Conservation (phyloP, 2,113 vertebrate species). For the Thryonomys swinderianus region DNA sequence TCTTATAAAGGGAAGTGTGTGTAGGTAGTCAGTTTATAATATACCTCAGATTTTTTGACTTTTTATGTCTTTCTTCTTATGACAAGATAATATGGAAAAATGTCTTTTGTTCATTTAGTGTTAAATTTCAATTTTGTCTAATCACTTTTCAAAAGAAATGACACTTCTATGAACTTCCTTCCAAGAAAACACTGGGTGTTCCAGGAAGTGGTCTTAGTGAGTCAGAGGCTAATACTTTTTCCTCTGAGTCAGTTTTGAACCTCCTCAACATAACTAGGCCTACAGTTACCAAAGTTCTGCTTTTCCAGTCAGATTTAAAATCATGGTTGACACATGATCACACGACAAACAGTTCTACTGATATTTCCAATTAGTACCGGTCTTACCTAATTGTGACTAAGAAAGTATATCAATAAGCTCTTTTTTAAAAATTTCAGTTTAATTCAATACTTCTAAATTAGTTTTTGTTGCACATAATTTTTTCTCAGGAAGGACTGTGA, state of each 20-base stretch:
- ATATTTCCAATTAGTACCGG: background rate
- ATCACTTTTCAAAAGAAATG: constrained; percentile 65
- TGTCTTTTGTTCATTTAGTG: constrained; percentile 37
- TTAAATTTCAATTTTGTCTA: constrained; percentile 65
- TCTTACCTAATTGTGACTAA: background rate
- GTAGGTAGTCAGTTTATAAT: background rate
- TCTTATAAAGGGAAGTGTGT: background rate
- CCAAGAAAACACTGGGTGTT: constrained; percentile 81
- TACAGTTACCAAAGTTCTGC: constrained; percentile 65
- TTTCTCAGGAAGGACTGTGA: background rate
- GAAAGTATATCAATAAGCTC: background rate
- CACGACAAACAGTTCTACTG: background rate
- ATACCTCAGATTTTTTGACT: background rate
- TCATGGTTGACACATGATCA: background rate
- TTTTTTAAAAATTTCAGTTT: background rate
- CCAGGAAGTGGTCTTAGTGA: constrained; percentile 78
- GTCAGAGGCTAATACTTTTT: constrained; percentile 77
- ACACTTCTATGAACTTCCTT: constrained; percentile 57
- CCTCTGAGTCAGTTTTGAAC: constrained; percentile 77
- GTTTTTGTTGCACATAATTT: background rate
- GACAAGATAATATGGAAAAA: constrained; percentile 33
- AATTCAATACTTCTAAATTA: background rate
- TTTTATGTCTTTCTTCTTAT: constrained; percentile 28
- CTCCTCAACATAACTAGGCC: constrained; percentile 54
- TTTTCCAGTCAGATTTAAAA: constrained; percentile 60